Evolutionary conservation across 2,888 invertebrate species (phyloP).

Genomic region (Psylliodes chrysocephalus): DNA sequence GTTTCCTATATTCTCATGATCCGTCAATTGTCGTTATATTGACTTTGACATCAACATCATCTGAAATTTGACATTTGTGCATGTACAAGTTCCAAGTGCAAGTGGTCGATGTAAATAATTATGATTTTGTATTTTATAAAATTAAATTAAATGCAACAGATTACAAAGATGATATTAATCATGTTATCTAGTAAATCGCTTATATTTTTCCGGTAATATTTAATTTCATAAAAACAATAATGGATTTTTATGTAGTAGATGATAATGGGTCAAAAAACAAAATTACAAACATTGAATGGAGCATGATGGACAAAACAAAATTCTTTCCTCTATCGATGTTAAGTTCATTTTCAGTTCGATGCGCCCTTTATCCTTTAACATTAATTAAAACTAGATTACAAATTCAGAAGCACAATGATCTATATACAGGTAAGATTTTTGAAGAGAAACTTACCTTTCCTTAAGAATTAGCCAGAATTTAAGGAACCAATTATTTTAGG

Average conservation of each 20-base stretch:
- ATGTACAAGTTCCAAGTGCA: no score
- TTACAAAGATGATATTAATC: constrained; percentile 5
- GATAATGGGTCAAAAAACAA: constrained; percentile 46
- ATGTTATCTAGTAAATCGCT: not conserved
- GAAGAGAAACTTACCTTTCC: not conserved
- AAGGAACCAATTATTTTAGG: constrained; percentile 61
- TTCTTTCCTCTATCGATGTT: constrained; percentile 93
- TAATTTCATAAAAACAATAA: constrained; percentile 20
- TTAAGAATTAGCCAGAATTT: not conserved
- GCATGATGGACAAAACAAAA: constrained; percentile 97
- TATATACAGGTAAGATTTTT: constrained; percentile 82
- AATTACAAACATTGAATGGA: constrained; percentile 91
- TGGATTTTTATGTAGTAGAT: constrained; percentile 42
- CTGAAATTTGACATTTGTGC: no score
- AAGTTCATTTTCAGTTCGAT: constrained; percentile 82
- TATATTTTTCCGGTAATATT: constrained; percentile 19
- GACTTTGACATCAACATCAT: no score
- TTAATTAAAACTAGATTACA: constrained; percentile 95
- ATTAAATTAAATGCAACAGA: not conserved
- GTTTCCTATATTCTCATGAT: no score
- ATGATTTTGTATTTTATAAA: not conserved
- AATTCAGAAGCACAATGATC: constrained; percentile 82
- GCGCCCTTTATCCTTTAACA: constrained; percentile 90
- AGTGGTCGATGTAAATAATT: constrained; percentile 17
- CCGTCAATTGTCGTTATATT: no score